Conservation (phyloP, 2,113 vertebrate species). For the Formicarius rufipectus region DNA sequence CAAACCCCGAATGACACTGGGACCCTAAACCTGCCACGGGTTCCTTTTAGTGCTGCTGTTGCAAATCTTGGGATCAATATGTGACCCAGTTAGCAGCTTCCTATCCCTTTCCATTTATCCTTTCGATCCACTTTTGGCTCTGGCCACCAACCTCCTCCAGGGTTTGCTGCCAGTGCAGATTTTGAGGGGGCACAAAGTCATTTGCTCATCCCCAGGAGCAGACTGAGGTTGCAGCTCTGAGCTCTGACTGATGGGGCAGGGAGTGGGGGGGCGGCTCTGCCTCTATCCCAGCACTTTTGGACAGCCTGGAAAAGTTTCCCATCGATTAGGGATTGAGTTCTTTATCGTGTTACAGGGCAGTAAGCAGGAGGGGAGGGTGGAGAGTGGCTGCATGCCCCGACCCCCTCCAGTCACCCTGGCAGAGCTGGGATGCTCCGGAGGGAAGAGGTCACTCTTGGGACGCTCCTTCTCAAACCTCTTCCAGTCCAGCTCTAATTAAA, state of each 20-base stretch:
- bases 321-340: background rate
- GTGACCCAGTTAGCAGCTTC: background rate
- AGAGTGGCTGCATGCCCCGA: background rate
- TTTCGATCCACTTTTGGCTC: background rate
- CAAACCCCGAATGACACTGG: fast-evolving
- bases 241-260: fast-evolving
- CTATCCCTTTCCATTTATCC: constrained; percentile 6
- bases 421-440: background rate
- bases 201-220: background rate
- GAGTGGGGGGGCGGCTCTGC: background rate
- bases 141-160: background rate
- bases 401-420: background rate
- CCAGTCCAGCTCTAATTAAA: background rate
- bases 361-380: background rate
- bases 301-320: background rate
- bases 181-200: background rate
- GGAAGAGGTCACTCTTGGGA: background rate
- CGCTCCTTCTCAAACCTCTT: background rate
- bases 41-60: background rate
- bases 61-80: background rate
- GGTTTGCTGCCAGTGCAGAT: background rate
- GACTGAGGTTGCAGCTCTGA: background rate
- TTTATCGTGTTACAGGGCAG: background rate
- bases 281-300: background rate
- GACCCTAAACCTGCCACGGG: background rate